Base-by-base conservation (phyloP, 2,797 vertebrate genomes). In the Enoplosus armatus region DNA sequence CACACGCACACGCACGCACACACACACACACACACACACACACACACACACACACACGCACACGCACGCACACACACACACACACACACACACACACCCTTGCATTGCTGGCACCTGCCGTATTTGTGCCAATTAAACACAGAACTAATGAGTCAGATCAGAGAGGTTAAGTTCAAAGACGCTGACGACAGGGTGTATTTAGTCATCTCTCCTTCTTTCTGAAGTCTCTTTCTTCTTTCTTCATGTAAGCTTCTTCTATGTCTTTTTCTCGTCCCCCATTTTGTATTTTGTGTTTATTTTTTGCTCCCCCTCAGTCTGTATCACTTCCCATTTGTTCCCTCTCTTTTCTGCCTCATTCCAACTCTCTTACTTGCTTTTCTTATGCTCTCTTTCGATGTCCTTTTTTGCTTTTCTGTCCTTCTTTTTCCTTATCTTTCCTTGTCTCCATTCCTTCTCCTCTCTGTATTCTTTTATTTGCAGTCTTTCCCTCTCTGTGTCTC, bases 91-190 rank as follows among this genome's bases (percentile, higher is more conserved):
- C 56, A 56, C 48, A 54, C 24, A 31, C 31, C 8, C 73, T 39
- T 33, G 5, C 54, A 55, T 64, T 15, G 2, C 26, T 66, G 60
- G 72, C 33, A 86, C 77, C 76, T 87, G 71, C 77, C 85, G 64
- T 27, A 75, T 83, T 80, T 71, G 56, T 61, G 62, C 80, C 79
- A 87, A 82, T 89, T 87, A 75, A 80, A 76, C 39, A 60, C 76
- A 68, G 65, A 82, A 71, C 73, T 85, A 88, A 87, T 82, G 80
- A 86, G 58, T 87, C 76, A 84, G 65, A 86, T 89, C 87, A 86
- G 39, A 85, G 82, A 86, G 76, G 77, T 82, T 76, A 71, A 80
- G 83, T 88, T 89, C 80, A 90, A 91, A 88, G 86, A 79, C 85
- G 77, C 11, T 24, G 31, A 58, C 56, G 63, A 72, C 59, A 31